Conservation (phyloP, 2,888 invertebrate genomes). For the Drosophila leonis region DNA sequence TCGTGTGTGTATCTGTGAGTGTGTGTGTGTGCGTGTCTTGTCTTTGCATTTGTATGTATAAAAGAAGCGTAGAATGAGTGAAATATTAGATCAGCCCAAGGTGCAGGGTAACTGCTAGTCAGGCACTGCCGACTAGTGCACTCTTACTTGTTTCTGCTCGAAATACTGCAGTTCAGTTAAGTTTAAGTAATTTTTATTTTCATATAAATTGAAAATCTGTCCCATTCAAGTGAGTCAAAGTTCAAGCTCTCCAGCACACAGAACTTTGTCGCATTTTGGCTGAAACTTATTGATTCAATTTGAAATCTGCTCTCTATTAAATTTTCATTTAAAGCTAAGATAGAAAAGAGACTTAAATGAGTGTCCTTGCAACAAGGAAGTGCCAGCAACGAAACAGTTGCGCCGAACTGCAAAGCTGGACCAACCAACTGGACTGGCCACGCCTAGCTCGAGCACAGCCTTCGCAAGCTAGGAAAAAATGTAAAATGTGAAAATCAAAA, state of each 20-base stretch:
- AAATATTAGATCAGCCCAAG: no score
- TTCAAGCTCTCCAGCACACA: neutral
- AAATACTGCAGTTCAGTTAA: neutral
- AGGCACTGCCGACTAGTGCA: neutral
- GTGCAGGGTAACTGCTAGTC: neutral
- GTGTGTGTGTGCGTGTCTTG: no score
- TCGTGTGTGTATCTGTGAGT: no score
- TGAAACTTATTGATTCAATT: neutral
- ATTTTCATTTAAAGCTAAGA: neutral
- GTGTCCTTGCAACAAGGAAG: neutral
- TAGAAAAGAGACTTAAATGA: neutral
- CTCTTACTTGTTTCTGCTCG: neutral
- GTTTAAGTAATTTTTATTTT: neutral
- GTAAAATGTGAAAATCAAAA: conserved; percentile 1
- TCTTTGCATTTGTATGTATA: no score
- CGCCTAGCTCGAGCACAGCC: neutral
- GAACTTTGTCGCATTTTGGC: neutral
- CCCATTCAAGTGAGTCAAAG: neutral
- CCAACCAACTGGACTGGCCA: neutral
- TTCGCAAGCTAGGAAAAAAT: neutral
- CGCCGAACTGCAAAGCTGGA: neutral
- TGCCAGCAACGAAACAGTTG: neutral
- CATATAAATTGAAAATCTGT: neutral
- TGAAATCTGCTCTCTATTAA: neutral
- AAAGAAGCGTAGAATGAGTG: no score